Base-by-base conservation (phyloP, 1,140 invertebrate genomes). In the Caenorhabditis remanei region DNA sequence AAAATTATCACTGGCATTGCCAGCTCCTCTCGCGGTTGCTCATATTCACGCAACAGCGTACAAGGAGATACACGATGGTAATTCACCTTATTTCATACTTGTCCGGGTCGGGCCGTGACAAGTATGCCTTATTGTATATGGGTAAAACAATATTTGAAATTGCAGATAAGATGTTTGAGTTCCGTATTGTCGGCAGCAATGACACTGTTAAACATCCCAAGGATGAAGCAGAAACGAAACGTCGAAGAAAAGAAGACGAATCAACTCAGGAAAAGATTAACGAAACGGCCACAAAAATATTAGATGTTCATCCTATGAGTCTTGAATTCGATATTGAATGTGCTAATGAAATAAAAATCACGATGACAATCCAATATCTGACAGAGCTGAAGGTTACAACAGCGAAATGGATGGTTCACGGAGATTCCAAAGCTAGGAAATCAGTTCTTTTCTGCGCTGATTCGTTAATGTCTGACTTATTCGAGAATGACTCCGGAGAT, bases 51-150 rank as follows among this genome's bases (percentile, higher is more conserved):
- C 85, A 0, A 55, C 46, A 11, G 85, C 85, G 7, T 87, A 87
- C 75, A 87, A 87, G 48, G 71, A 87, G 9, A 82, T 87, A 50
- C 41, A 55, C 11, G 56, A 87, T 56, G 85, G 85, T 71, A 24
- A 40, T 32, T 32, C 32, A 32, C 32, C 32, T 32, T 2, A 32
- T 32, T 32, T 0, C 32, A 32, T 32, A 32, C 32, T 32, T 32
- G 32, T 32, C 32, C 32, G 1, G 32, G 32, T 2, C 32, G 32
- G 32, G 32, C 32, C 32, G 32, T 32, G 32, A 32, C 32, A 32
- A 32, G 32, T 32, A 32, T 32, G 32, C 32, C 32, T 32, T 32
- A 32, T 32, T 32, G 32, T 32, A 32, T 32, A 32, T 32, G 32
- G 32, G 32, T 32, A 32, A 32, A 32, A 0, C 32, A 1, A 32